Conservation (phyloP, 2,888 invertebrate species). For the Synanthedon myopaeformis region DNA sequence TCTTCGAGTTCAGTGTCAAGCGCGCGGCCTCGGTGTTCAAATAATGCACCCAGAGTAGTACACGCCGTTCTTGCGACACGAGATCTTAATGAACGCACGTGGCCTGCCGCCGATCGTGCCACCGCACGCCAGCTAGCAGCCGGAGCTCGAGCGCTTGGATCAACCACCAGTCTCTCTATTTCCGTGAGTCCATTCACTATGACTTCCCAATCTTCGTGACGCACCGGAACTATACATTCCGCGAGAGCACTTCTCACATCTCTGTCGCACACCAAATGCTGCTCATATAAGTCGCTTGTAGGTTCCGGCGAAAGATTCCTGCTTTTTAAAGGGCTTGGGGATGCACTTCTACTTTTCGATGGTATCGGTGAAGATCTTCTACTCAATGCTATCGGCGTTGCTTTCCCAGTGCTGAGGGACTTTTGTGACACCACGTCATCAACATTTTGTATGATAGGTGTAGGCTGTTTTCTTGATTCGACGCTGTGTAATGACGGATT, state of each 20-base stretch:
- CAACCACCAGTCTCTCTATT: constrained; percentile 76
- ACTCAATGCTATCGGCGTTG: constrained; percentile 13
- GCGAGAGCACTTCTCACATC: constrained; percentile 52
- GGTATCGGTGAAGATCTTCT: constrained; percentile 19
- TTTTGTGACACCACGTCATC: constrained; percentile 16
- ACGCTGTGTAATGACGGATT: constrained; percentile 18
- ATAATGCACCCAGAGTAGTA: constrained; percentile 83
- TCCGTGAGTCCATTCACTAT: constrained; percentile 79
- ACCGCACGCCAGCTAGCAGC: constrained; percentile 75
- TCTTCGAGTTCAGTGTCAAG: constrained; percentile 87
- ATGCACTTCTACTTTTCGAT: constrained; percentile 22
- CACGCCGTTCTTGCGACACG: constrained; percentile 93
- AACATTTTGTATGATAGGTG: constrained; percentile 1
- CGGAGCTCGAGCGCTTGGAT: constrained; percentile 77
- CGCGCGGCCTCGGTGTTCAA: constrained; percentile 70
- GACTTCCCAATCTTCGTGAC: constrained; percentile 85
- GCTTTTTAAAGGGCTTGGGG: constrained; percentile 27
- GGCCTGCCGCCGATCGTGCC: constrained; percentile 77
- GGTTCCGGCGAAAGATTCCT: constrained; percentile 31
- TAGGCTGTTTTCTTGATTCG: constrained; percentile 15
- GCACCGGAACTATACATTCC: constrained; percentile 56
- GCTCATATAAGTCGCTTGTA: constrained; percentile 19
- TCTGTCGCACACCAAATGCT: constrained; percentile 18
- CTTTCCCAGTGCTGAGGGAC: constrained; percentile 10
- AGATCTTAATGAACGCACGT: constrained; percentile 91